Base-by-base conservation (phyloP, 1,140 invertebrate genomes). In the Tetragonula clypearis region DNA sequence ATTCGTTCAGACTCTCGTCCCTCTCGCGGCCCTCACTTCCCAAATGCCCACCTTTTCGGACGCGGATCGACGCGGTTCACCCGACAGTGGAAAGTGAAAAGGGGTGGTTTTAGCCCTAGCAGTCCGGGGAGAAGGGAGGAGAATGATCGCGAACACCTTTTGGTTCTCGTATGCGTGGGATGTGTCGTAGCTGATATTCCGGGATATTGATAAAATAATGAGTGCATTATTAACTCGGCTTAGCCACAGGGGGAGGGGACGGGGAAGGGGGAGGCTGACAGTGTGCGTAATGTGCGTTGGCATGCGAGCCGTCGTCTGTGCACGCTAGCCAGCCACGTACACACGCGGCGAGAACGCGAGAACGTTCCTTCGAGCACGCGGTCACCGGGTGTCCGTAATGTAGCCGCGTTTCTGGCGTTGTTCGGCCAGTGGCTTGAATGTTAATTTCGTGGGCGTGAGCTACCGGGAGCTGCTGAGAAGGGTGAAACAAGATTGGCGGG, bases 201-300 rank as follows among this genome's bases (percentile, higher is more conserved):
- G 58, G 82, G 82, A 88, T 92, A 93, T 93, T 92, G 92, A 93
- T 92, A 90, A 93, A 93, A 93, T 93, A 92, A 93, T 92, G 88
- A 93, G 92, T 90, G 88, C 91, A 90, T 93, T 93, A 93, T 93
- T 92, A 93, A 92, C 90, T 91, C 82, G 84, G 58, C 60, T 84
- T 84, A 55, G 79, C 75, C 81, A 86, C 71, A 26, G 80, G 68
- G 87, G 60, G 35, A 35, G 1, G 35, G 35, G 1, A n/a, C n/a
- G 30, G 30, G 30, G 30, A 30, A 35, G 35, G 35, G 35, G 35
- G 35, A 35, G 79, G 41, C 41, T 62, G 71, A 21, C 71, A 72
- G n/a, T 85, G 84, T 89, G 84, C 41, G 41, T 89, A 91, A 92
- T 90, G 89, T 90, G 89, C 84, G 85, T 79, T 72, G 92, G 92